Conservation (phyloP, 1,140 invertebrate genomes). For the Ooceraea biroi region DNA sequence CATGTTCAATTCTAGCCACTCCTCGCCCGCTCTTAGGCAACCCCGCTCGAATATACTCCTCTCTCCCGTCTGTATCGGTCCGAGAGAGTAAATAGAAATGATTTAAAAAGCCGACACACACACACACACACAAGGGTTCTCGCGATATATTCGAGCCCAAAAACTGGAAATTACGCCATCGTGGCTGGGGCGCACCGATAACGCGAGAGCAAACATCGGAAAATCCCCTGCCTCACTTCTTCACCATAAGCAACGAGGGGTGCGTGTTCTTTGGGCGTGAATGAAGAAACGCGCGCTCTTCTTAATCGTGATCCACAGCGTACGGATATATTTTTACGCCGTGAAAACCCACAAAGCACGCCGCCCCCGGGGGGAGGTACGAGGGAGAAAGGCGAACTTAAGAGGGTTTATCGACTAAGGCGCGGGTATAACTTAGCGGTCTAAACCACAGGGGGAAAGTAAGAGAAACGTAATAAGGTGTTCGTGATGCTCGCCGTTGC, state of each 20-base stretch:
- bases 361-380: neutral
- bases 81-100: constrained; percentile 70
- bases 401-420: constrained; percentile 46
- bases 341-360: neutral
- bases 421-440: constrained; percentile 42
- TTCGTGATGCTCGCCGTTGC: constrained; percentile 42
- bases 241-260: neutral
- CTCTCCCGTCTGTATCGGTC: constrained; percentile 89
- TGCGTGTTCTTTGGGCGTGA: neutral
- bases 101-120: constrained; percentile 65
- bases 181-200: constrained; percentile 52
- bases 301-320: constrained; percentile 18
- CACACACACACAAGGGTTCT: constrained; percentile 28
- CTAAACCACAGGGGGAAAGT: constrained; percentile 34
- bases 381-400: constrained; percentile 1
- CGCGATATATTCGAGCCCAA: neutral
- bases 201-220: constrained; percentile 17
- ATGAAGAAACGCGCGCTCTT: constrained; percentile 13
- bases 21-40: constrained; percentile 96
- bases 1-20: constrained; percentile 97
- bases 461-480: constrained; percentile 51
- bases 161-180: constrained; percentile 38
- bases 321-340: neutral
- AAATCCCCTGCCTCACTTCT: neutral
- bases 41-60: constrained; percentile 97